Evolutionary conservation across 64 coral and sea anemone species (phyloP), one percentile per base, ranked within the genome.

Genomic region (Actinia equina): DNA sequence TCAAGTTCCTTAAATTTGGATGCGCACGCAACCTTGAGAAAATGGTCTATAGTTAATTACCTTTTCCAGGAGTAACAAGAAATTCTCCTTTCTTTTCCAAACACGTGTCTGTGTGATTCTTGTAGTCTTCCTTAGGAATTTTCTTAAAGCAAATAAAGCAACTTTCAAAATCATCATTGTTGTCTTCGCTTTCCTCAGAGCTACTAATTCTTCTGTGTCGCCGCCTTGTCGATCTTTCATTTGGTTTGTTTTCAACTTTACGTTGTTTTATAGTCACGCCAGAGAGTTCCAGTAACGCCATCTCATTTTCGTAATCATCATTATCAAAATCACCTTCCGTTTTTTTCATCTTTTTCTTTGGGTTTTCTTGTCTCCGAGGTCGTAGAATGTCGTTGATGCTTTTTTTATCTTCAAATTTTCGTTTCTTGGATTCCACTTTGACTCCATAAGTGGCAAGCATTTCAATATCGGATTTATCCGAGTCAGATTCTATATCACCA

Each of bases 221-320:
- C 41, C 18, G 6, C 12, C 45, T 81, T 17, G 78, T 23, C 0
- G 44, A 44, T 74, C 5, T 74, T 30, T 13, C 7, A 20, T 22
- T 81, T 2, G 78, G 17, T 23, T 81, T 81, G 2, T 20, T 81
- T 37, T 51, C 78, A 49, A 49, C 49, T 10, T 81, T 44, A 14
- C 6, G 7, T 17, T 17, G 44, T 52, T 81, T 81, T 51, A 37
- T 52, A 49, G 44, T 22, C 83, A 63, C 55, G 19, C 56, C 83
- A 17, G 83, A 25, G 20, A 85, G 52, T 54, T 60, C 53, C 22
- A 58, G 16, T 17, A 85, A 45, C 6, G 83, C 56, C 52, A 22
- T 60, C 55, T 85, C 83, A 63, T 85, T 85, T 85, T 85, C 4
- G 45, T 60, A 55, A 23, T 85, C 83, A 17, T 85, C 42, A n/a